phyloP scores from a whole-genome alignment of 92 coral and sea anemone genomes.

The Plumapathes pennacea region DNA sequence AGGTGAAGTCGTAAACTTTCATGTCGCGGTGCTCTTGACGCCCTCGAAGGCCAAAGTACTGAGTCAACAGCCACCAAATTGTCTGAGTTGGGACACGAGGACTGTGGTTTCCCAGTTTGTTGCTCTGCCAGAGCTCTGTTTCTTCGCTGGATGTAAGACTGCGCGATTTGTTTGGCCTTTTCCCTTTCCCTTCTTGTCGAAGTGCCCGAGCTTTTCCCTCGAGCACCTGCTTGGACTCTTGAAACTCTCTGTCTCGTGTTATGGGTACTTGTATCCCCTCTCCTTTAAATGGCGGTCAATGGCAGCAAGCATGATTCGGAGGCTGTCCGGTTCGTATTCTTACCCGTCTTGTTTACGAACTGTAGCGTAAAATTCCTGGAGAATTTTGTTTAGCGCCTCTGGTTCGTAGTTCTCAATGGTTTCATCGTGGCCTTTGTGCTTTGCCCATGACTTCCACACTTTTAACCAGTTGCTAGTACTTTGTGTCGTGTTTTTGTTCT shows the following conservation, averaged over 20 bases:
- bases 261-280: constrained; percentile 25
- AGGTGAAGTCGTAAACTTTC: constrained; percentile 49
- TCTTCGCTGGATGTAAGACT: constrained; percentile 24
- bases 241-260: constrained; percentile 19
- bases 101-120: constrained; percentile 26
- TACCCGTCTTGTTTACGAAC: constrained; percentile 28
- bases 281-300: constrained; percentile 23
- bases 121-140: constrained; percentile 28
- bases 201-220: constrained; percentile 47
- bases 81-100: constrained; percentile 51
- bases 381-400: constrained; percentile 8
- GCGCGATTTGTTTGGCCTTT: constrained; percentile 35
- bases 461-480: constrained; percentile 13
- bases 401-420: constrained; percentile 6
- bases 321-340: constrained; percentile 39
- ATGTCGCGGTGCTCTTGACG: constrained; percentile 66
- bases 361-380: constrained; percentile 27
- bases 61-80: constrained; percentile 60
- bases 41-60: constrained; percentile 61
- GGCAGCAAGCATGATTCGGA: constrained; percentile 29
- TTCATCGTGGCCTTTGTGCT: constrained; percentile 2
- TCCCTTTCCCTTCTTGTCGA: constrained; percentile 38
- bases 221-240: constrained; percentile 39
- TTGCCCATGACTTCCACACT: constrained; percentile 33
- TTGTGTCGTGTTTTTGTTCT: constrained; percentile 2